Percentiles rank a stretch among this genome's conserved stretches.
Evolutionary conservation across 2,797 vertebrate species (phyloP).

Genomic region (Lateolabrax maculatus): DNA sequence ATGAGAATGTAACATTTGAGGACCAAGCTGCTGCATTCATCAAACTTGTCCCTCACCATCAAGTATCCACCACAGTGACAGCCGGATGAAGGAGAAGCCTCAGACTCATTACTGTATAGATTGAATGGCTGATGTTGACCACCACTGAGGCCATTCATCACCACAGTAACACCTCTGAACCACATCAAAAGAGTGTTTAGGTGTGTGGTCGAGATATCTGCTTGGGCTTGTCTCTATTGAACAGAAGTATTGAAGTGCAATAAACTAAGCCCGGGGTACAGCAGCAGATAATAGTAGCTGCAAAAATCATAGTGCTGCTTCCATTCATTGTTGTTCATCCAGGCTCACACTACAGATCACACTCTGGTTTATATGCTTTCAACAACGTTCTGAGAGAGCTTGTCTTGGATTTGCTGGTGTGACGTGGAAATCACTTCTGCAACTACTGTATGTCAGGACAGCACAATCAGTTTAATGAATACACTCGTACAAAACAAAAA

Average conservation of each 20-base stretch:
- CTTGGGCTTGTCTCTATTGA: slow-evolving; percentile 41
- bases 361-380: slow-evolving; percentile 45
- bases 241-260: slow-evolving; percentile 43
- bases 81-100: slow-evolving; percentile 21
- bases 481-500: not conserved
- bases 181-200: slow-evolving; percentile 39
- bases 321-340: slow-evolving; percentile 54
- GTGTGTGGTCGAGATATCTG: slow-evolving; percentile 27
- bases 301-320: slow-evolving; percentile 1
- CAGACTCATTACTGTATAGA: slow-evolving; percentile 50
- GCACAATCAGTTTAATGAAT: slow-evolving; percentile 39
- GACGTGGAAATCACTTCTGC: slow-evolving; percentile 30
- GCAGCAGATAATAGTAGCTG: not conserved
- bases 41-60: slow-evolving; percentile 15
- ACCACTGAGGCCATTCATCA: slow-evolving; percentile 46
- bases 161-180: slow-evolving; percentile 34
- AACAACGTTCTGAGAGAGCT: slow-evolving; percentile 47
- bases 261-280: slow-evolving; percentile 30
- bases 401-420: slow-evolving; percentile 22
- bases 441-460: slow-evolving; percentile 4
- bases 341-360: slow-evolving; percentile 14
- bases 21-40: slow-evolving; percentile 23
- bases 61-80: slow-evolving; percentile 20
- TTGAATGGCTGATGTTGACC: slow-evolving; percentile 42
- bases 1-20: slow-evolving; percentile 20